A percentile compares a stretch with the other conserved stretches of the same genome.
phyloP scores from a whole-genome alignment of 2,888 invertebrate species.

The Argyresthia goedartella region DNA sequence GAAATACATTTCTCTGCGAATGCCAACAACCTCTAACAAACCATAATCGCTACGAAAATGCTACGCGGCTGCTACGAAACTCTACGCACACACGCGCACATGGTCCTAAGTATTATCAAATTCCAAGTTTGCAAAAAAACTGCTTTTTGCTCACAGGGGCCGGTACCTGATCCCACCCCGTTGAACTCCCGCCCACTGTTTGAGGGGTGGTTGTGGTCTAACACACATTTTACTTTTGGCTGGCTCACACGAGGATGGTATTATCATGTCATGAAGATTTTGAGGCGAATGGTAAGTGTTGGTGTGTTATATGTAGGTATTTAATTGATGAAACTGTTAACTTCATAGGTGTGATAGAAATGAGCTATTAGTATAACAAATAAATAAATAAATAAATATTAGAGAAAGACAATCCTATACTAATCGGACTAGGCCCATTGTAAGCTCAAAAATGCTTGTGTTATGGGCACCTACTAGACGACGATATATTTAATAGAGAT shows the following conservation, averaged over 20 bases:
- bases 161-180: conserved; percentile 40
- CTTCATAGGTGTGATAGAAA: too few species aligned
- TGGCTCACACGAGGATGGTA: not conserved
- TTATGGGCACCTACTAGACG: too few species aligned
- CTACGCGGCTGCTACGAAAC: not conserved
- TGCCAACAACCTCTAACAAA: too few species aligned
- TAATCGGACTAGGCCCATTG: too few species aligned
- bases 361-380: too few species aligned
- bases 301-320: too few species aligned
- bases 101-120: conserved; percentile 32
- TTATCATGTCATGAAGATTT: not conserved
- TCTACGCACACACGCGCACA: conserved; percentile 14
- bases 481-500: too few species aligned
- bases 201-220: conserved; percentile 9
- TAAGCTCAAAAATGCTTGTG: too few species aligned
- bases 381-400: too few species aligned
- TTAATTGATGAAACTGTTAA: too few species aligned
- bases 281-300: not conserved
- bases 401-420: too few species aligned
- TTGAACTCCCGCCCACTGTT: conserved; percentile 18
- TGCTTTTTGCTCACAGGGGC: conserved; percentile 50
- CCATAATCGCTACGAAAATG: not conserved
- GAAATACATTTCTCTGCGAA: too few species aligned
- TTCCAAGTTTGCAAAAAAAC: conserved; percentile 46
- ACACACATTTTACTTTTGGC: not conserved